phyloP scores from a whole-genome alignment of 2,888 invertebrate species.

The Thyatira batis region DNA sequence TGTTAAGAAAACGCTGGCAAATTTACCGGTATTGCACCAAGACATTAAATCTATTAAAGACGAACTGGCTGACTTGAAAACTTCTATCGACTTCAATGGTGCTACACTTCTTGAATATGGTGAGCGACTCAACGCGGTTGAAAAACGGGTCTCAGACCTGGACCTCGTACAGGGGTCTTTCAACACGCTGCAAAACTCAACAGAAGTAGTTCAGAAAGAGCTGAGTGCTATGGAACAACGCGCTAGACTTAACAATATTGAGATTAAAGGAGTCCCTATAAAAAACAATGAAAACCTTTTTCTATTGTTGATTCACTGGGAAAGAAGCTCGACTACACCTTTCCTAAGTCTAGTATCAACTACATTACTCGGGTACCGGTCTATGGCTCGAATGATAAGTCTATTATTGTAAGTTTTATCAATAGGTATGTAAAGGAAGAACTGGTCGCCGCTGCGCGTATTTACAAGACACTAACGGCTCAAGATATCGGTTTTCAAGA shows the following conservation, averaged over 20 bases:
- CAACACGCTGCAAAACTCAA: constrained; percentile 3
- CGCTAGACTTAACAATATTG: constrained; percentile 15
- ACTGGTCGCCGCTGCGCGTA: constrained; percentile 12
- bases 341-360: constrained; percentile 10
- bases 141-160: constrained; percentile 5
- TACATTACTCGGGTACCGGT: constrained; percentile 12
- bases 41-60: not conserved
- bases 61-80: not conserved
- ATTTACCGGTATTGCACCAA: not conserved
- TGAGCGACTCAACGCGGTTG: constrained; percentile 4
- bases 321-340: not conserved
- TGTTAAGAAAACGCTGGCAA: constrained; percentile 13
- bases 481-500: not conserved
- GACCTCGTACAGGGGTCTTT: constrained; percentile 6
- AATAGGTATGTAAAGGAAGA: constrained; percentile 17
- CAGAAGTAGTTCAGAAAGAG: too few relatives aligned
- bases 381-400: constrained; percentile 10
- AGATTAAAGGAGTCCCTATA: constrained; percentile 22
- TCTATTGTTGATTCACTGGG: constrained; percentile 6
- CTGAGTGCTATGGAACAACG: constrained; percentile 15
- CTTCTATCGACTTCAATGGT: not conserved
- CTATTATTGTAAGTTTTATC: constrained; percentile 7
- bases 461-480: not conserved
- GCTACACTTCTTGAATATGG: too few relatives aligned
- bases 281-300: constrained; percentile 24